Evolutionary conservation across 2,888 invertebrate species (phyloP), one percentile per base, ranked within the genome.

Genomic region (Pheosia tremula): DNA sequence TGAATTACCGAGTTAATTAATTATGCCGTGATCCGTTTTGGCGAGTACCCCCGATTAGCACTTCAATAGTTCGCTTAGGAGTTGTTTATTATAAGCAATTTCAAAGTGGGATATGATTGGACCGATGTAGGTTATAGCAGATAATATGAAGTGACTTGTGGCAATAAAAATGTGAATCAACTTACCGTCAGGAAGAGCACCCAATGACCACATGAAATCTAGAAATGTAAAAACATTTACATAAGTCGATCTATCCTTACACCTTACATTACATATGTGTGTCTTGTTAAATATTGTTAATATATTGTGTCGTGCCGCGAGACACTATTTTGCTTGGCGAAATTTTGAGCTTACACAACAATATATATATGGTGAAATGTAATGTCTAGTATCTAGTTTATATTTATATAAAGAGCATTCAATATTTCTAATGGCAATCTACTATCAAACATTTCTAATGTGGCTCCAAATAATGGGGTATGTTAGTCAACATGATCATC

Each of bases 151-250:
- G 84, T 88, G 87, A 87, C 83, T 83, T 85, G 85, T 78, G 72
- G 80, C 78, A 85, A 88, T 86, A 83, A 86, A 83, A 87, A 86
- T 85, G 80, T 83, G 80, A 85, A 81, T 80, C 64, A 87, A 97
- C 97, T 97, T 95, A 98, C 98, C 98, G 96, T 98, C 98, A 95
- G 98, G 98, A 95, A 98, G 97, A 95, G 98, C 97, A 96, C 98
- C 98, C 96, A 98, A 96, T 95, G 98, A 98, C 98, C 98, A 98
- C 98, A 98, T 98, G 96, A 98, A 98, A 97, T 98, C 98, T 98
- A 97, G 95, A 97, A 95, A 95, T 94, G 94, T 93, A 94, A 94
- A 94, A 94, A 93, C 89, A 94, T 92, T 93, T 93, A 91, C 92
- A 92, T 93, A 92, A 93, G 89, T 93, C 89, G 92, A 93, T 84